Base-by-base conservation (phyloP, 1,140 invertebrate species). In the Papilio polytes region DNA sequence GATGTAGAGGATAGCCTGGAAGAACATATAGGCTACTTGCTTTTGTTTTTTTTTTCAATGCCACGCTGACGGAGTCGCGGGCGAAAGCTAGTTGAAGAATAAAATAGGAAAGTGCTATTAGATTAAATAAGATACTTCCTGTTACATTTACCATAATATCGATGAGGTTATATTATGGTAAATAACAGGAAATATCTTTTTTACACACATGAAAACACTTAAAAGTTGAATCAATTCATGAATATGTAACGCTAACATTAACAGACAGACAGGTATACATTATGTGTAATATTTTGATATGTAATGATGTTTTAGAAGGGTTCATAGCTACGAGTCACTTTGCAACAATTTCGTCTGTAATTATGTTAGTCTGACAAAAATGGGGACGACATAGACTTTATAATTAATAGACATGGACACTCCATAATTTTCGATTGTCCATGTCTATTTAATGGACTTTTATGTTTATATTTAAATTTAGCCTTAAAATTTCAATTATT, bases 301-400 rank as follows among this genome's bases (percentile, higher is more conserved):
- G 81, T 85, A 86, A 83, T 86, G 81, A 83, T 89, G 81, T 88
- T 87, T 86, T 80, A 85, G 88, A 91, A 92, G 90, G 92, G 92
- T 89, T 90, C 88, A 83, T 89, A 89, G 63, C 91, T 89, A 94
- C 92, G 86, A 93, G 92, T 93, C 92, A 93, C 90, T 94, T 92
- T 87, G 90, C 85, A 90, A 92, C 92, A 93, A 94, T 94, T 90
- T 92, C 86, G 85, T 88, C 90, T 90, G 88, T 94, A 93, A 94
- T 94, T 94, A 93, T 87, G 90, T 90, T 92, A 92, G 88, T 85
- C 90, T 89, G 84, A 87, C 89, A 89, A 90, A 90, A 94, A 91
- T 87, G 86, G 89, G 91, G 90, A 87, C 79, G 84, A 15, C 4
- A 10, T 22, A 76, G 74, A 76, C 46, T 51, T 48, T 51, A 76